These are phyloP conservation scores for Condylostylus longicornis DNA, from an alignment of 1,140 invertebrate genomes.

Conservation along the genomic window DNA sequence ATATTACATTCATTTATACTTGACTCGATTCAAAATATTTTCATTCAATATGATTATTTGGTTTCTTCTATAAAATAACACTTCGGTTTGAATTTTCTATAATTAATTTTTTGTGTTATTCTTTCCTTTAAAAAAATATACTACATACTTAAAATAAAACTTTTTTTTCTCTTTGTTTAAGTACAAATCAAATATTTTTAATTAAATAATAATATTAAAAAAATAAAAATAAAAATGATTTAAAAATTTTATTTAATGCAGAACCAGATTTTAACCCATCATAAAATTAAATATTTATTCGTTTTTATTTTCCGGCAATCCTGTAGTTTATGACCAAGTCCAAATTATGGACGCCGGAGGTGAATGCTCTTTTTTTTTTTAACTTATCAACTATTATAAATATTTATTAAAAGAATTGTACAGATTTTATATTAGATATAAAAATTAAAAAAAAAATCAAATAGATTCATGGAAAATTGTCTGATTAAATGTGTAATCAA, in stretches of 20 bases:
- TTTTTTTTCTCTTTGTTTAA: too few species aligned
- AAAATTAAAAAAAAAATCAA: background rate
- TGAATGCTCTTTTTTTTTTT: slow-evolving; percentile 24
- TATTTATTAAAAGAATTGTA: slow-evolving; percentile 5
- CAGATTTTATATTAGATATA: background rate
- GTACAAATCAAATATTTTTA: too few species aligned
- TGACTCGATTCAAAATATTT: too few species aligned
- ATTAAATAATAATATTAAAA: too few species aligned
- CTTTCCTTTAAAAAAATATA: too few species aligned
- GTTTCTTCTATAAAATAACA: too few species aligned
- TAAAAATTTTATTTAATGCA: too few species aligned
- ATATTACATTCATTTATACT: background rate
- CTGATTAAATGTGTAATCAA: background rate
- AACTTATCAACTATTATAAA: slow-evolving; percentile 11
- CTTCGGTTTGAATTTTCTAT: too few species aligned
- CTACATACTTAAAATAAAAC: too few species aligned
- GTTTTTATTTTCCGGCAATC: background rate
- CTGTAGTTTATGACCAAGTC: slow-evolving; percentile 33
- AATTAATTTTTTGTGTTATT: background rate
- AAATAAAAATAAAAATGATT: too few species aligned
- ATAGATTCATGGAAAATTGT: background rate
- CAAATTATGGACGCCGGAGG: slow-evolving; percentile 32
- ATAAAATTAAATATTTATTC: background rate
- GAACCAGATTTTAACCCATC: too few species aligned
- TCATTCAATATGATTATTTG: too few species aligned